phyloP scores from a whole-genome alignment of 2,888 invertebrate species.

The Amphipoea lucens region DNA sequence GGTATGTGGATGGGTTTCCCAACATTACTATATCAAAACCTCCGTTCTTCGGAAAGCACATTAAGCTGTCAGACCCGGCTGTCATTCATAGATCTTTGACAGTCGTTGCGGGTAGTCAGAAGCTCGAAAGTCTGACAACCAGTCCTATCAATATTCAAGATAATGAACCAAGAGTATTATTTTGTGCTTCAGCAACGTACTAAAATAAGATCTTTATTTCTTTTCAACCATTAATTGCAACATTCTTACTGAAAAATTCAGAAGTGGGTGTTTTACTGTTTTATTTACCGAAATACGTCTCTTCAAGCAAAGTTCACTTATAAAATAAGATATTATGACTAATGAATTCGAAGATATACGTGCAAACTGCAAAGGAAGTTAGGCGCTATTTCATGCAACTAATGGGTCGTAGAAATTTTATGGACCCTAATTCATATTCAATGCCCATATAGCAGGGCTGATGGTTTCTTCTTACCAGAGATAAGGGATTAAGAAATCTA shows the following conservation, averaged over 20 bases:
- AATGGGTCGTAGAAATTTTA: constrained; percentile 39
- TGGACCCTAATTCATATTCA: constrained; percentile 23
- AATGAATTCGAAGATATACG: constrained; percentile 28
- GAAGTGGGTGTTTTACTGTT: not conserved
- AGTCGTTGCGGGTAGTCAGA: too few species aligned
- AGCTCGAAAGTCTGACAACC: not conserved
- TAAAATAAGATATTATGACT: constrained; percentile 24
- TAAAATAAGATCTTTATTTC: not conserved
- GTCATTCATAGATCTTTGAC: not conserved
- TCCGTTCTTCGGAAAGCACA: not conserved
- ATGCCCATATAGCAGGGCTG: not conserved
- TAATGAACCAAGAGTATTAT: not conserved
- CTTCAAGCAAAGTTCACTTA: constrained; percentile 34
- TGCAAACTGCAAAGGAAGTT: constrained; percentile 30
- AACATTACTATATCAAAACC: not conserved
- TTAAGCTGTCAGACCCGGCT: not conserved
- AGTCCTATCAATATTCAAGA: not conserved
- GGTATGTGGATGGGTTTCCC: too few species aligned
- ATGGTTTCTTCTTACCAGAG: constrained; percentile 14
- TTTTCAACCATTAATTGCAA: not conserved
- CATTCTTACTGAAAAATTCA: constrained; percentile 11
- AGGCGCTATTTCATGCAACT: constrained; percentile 18
- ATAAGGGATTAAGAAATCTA: constrained; percentile 8
- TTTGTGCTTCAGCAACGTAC: not conserved
- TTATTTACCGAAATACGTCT: not conserved